These are phyloP conservation scores for Betta splendens DNA, from an alignment of 2,797 vertebrate genomes.

Conservation along the genomic window DNA sequence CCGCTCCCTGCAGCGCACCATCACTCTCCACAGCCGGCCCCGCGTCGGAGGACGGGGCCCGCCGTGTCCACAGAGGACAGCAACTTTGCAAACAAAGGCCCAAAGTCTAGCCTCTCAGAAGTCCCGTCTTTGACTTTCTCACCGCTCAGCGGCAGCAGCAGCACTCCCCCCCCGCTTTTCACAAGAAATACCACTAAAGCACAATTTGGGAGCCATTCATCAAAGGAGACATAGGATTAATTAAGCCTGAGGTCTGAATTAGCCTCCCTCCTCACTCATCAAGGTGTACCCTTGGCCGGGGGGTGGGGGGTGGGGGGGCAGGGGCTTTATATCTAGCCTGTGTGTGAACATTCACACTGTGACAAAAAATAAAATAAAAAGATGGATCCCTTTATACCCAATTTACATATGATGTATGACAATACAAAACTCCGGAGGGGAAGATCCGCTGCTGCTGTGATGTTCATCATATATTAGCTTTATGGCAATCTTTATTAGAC, in stretches of 20 bases:
- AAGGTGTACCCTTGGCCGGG: conserved; percentile 82
- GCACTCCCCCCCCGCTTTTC: conserved; percentile 49
- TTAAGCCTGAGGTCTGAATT: conserved; percentile 86
- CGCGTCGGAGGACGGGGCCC: conserved; percentile 62
- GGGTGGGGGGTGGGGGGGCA: conserved; percentile 65
- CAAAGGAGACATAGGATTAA: conserved; percentile 87
- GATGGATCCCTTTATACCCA: conserved; percentile 60
- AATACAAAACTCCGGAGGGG: conserved; percentile 57
- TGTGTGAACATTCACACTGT: conserved; percentile 46
- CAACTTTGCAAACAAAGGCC: conserved; percentile 81
- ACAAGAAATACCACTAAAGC: conserved; percentile 74
- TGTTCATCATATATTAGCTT: conserved; percentile 71
- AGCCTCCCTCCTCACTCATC: conserved; percentile 83
- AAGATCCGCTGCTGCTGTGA: conserved; percentile 34
- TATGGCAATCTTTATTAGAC: conserved; percentile 42
- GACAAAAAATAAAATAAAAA: conserved; percentile 54
- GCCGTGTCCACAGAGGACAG: conserved; percentile 62
- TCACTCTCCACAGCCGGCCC: conserved; percentile 55
- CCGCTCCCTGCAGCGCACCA: conserved; percentile 62
- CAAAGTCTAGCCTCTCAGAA: conserved; percentile 60
- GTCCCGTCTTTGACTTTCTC: conserved; percentile 82
- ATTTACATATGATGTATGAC: conserved; percentile 71
- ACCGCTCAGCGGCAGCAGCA: conserved; percentile 69
- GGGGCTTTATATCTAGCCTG: conserved; percentile 51
- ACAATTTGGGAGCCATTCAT: conserved; percentile 84